A percentile compares a stretch with the other conserved stretches of the same genome.
Evolutionary conservation across 2,113 vertebrate species (phyloP).

Genomic region (Pipra filicauda): DNA sequence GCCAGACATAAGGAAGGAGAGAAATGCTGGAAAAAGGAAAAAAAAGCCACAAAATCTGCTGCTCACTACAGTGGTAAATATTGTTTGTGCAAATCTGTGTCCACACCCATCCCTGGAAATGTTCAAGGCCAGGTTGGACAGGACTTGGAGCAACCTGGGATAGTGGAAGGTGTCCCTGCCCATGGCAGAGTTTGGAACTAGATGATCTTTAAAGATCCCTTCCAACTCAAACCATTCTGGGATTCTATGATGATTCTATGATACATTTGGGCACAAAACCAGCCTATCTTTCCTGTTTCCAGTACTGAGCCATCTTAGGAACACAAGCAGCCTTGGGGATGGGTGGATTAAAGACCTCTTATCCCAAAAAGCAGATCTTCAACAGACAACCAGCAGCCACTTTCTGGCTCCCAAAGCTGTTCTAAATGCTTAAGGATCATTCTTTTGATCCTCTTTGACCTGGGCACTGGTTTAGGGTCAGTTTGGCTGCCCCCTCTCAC

Average conservation of each 20-base stretch:
- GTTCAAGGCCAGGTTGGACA: background rate
- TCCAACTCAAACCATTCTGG: background rate
- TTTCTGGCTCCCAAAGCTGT: background rate
- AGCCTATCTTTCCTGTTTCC: background rate
- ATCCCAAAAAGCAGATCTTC: background rate
- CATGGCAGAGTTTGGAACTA: background rate
- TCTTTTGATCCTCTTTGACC: background rate
- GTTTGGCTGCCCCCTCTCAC: background rate
- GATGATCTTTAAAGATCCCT: background rate
- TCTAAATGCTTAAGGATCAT: background rate
- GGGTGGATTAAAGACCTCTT: background rate
- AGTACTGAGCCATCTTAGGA: background rate
- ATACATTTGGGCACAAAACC: background rate
- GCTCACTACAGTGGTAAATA: background rate
- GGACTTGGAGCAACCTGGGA: background rate
- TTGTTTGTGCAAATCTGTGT: background rate
- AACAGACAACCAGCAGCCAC: background rate
- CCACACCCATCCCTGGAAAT: background rate
- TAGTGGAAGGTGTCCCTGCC: background rate
- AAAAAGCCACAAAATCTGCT: background rate
- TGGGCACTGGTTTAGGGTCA: background rate
- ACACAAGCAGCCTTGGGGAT: background rate
- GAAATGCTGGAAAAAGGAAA: accelerated
- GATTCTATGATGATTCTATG: background rate
- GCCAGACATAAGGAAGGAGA: accelerated